Base-by-base conservation (phyloP, 2,888 invertebrate genomes). In the Oxytorus armatus region DNA sequence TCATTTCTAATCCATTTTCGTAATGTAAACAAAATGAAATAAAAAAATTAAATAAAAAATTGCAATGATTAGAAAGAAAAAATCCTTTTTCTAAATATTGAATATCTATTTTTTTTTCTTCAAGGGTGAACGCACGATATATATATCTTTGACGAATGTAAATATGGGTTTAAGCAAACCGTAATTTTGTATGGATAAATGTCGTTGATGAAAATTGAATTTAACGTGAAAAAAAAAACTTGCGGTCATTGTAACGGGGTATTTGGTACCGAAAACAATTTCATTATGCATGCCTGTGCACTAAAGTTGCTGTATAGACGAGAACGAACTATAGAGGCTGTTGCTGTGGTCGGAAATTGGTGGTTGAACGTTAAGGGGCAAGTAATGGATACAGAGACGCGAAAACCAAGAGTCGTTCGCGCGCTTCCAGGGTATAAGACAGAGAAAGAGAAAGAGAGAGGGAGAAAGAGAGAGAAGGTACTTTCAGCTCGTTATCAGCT, bases 301-400 rank as follows among this genome's bases (percentile, higher is more conserved):
- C 29, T 10, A 36, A 59, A 39, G 57, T 49, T 49, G 11, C 42
- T 18, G 3, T 36, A 16, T 25, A 33, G 44, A 3, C 11, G 14
- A 10, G 47, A 53, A 47, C 39, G 57, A 75, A 36, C 21, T n/a
- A n/a, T n/a, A n/a, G 49, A 42, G 57, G 39, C 74, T 75, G 68
- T 75, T 75, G 75, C 66, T 68, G 68, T 49, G 57, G 57, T 29
- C 53, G 53, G 53, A 53, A 23, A n/a, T 42, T 57, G 44, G 65
- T 51, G 57, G 57, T 68, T 57, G 47, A 59, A 51, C 75, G 59
- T 29, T 39, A 49, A 68, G 49, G 11, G 66, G 59, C 14, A 57
- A 57, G n/a, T n/a, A n/a, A n/a, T n/a, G 4, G 29, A 36, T 36
- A 36, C 33, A 57, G 57, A 57, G 66, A 47, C 57, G 75, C 47